Percentiles rank a stretch among this genome's conserved stretches.
These are phyloP conservation scores for Auanema sp. DNA, from an alignment of 2,888 invertebrate genomes.

Conservation along the genomic window DNA sequence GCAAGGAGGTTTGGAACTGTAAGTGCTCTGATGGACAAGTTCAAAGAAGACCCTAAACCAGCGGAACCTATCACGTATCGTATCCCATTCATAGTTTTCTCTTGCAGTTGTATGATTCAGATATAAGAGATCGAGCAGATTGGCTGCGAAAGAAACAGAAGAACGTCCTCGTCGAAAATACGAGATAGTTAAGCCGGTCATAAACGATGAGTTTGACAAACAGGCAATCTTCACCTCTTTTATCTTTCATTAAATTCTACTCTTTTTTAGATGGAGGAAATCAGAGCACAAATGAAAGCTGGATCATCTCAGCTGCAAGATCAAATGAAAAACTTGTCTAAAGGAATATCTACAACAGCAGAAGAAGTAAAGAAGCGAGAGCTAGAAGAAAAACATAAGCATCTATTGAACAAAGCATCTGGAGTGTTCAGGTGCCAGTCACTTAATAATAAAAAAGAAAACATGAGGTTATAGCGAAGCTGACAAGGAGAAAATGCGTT, in stretches of 20 bases:
- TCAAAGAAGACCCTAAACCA: constrained; percentile 28
- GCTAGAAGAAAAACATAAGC: constrained; percentile 32
- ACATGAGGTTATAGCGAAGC: constrained; percentile 45
- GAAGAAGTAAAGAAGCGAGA: constrained; percentile 36
- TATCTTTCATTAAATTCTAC: not conserved
- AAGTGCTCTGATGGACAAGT: constrained; percentile 40
- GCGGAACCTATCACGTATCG: constrained; percentile 30
- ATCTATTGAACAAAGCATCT: constrained; percentile 24
- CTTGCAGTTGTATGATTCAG: constrained; percentile 21
- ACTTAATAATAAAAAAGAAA: not conserved
- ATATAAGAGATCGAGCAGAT: constrained; percentile 49
- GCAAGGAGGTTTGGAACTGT: constrained; percentile 47
- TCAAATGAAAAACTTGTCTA: constrained; percentile 42
- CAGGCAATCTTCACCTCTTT: constrained; percentile 37
- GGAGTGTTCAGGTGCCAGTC: constrained; percentile 28
- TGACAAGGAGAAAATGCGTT: constrained; percentile 53
- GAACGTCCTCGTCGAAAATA: constrained; percentile 46
- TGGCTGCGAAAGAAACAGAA: constrained; percentile 35
- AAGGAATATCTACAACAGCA: constrained; percentile 30
- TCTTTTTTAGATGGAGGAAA: constrained; percentile 52
- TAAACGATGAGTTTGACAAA: constrained; percentile 61
- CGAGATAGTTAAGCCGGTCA: constrained; percentile 56
- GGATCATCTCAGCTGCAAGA: constrained; percentile 49
- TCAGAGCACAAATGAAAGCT: constrained; percentile 58
- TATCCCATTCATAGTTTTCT: constrained; percentile 5